Base-by-base conservation (phyloP, 2,797 vertebrate genomes). In the Rhinella marina region DNA sequence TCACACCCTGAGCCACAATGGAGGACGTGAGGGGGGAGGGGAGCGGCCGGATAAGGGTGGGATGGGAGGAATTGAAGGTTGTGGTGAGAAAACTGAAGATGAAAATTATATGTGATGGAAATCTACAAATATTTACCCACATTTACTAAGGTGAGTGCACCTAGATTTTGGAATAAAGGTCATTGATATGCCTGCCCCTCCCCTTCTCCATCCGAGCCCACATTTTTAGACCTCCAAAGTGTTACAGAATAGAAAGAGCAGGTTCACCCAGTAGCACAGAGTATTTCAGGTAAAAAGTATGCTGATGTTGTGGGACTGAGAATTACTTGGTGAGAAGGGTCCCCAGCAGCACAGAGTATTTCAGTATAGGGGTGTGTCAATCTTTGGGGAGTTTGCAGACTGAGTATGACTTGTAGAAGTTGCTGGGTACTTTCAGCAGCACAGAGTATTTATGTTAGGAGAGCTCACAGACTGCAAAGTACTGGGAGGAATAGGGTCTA, bases 1-100 rank as follows among this genome's bases (percentile, higher is more conserved):
- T 92, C 75, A 90, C 88, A 88, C 90, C 88, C 89, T 82, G 23
- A 86, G 81, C 57, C 66, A 90, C 62, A 90, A 88, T 87, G 64
- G 83, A 89, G 90, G 87, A 50, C 73, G 89, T 91, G 64, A 90
- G 8, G 78, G 77, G 32, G n/a, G 68, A 14, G 84, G 76, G 64
- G 48, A 19, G 50, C 61, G 79, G 61, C 84, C 83, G 79, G 88
- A 79, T 86, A 78, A 86, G 79, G 82, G 23, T 3, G 32, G 48
- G 80, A n/a, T n/a, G 73, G 75, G 61, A 66, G 80, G 1, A 21
- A 64, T 27, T 64, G 25, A 1, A 16, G 0, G 21, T n/a, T n/a
- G 54, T 8, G 76, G 50, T 3, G 52, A 25, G n/a, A 27, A 56
- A 57, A 54, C 16, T 72, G 70, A 48, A 32, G 17, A 48, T 3